Evolutionary conservation across 2,888 invertebrate genomes (phyloP), one percentile per base, ranked within the genome.

Genomic region (Orthosia gracilis): DNA sequence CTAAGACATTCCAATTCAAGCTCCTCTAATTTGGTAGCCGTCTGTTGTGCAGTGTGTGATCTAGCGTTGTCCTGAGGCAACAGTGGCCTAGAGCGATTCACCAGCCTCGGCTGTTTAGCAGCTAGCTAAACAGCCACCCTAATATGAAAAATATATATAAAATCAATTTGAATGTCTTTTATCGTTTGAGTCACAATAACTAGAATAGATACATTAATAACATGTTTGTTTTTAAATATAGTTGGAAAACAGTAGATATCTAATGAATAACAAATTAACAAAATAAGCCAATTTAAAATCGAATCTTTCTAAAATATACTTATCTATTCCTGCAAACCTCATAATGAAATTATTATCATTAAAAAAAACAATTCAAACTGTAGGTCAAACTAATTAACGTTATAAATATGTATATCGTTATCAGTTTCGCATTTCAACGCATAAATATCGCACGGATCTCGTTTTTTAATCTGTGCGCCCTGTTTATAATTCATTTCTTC

Each of bases 401-500:
- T 85, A 77, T 84, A 66, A 80, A 85, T 75, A 85, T 83, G 61
- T 62, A 84, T 75, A 55, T 67, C 21, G 23, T 12, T 54, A 77
- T 80, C 54, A 67, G 70, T 75, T 85, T 84, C 70, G 62, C 45
- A 67, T 79, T 79, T 75, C 59, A 71, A 65, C 63, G 73, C 71
- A 80, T 85, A 79, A 85, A 85, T 69, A 82, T 84, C 67, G 73
- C 64, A 86, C 49, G 40, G 59, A 81, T 83, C 87, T 77, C 61
- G 65, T 80, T 80, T 81, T n/a, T 65, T 76, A 74, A 84, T 70
- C 52, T 55, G 52, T 68, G 63, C 59, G 69, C 72, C 79, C 84
- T 76, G 71, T 81, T 83, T 77, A 82, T 85, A 87, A 89, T 83
- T 82, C 63, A 83, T 76, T 82, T 82, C 75, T 85, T 87, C 87